Percentiles rank a stretch among this genome's conserved stretches.
Evolutionary conservation across 2,888 invertebrate genomes (phyloP).

Genomic region (Argyresthia goedartella): DNA sequence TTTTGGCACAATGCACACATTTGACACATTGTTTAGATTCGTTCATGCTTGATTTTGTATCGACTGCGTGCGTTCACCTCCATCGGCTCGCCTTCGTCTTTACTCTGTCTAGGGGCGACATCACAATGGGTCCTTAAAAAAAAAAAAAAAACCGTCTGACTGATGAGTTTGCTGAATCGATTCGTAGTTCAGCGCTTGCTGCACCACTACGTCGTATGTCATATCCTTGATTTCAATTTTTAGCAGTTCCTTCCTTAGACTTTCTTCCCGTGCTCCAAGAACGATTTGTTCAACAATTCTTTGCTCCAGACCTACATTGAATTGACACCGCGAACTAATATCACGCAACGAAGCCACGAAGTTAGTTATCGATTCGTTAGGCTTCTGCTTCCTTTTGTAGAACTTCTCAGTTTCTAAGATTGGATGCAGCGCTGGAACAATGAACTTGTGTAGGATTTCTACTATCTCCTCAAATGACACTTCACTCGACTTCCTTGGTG

Average conservation of each 20-base stretch:
- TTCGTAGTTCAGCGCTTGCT: not conserved
- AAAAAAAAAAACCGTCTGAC: not conserved
- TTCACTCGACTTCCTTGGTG: constrained; percentile 7
- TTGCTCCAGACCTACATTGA: not conserved
- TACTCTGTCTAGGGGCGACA: not conserved
- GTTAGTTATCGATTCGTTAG: not conserved
- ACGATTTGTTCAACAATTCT: not conserved
- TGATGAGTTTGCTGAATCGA: not conserved
- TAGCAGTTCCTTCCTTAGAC: not conserved
- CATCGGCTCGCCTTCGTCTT: not conserved
- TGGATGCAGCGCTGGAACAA: constrained; percentile 8
- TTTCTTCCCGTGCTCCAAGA: not conserved
- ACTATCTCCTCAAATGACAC: constrained; percentile 7
- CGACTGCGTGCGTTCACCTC: too few species aligned
- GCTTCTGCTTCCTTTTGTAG: constrained; percentile 2
- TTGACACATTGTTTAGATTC: constrained; percentile 1
- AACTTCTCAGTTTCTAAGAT: constrained; percentile 7
- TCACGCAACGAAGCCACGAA: not conserved
- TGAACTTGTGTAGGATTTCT: constrained; percentile 6
- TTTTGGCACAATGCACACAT: constrained; percentile 2
- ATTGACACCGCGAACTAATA: not conserved
- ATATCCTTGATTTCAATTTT: not conserved
- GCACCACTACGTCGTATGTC: constrained; percentile 1
- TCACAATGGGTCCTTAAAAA: not conserved
- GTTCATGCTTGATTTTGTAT: not conserved